Evolutionary conservation across 2,888 invertebrate genomes (phyloP).

Genomic region (Rugalucina vietnamica): DNA sequence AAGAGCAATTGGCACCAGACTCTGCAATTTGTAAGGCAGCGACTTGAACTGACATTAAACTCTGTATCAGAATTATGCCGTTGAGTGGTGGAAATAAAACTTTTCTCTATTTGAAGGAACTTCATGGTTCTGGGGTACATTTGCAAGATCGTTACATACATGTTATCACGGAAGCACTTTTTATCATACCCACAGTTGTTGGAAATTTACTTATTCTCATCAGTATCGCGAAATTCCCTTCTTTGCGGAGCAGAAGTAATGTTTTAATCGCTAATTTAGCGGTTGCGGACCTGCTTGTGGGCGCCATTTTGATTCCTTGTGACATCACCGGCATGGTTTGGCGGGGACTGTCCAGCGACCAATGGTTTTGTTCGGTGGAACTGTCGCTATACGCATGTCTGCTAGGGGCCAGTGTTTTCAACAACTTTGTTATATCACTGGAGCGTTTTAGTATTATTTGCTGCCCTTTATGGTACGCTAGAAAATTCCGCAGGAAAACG

Average conservation of each 20-base stretch:
- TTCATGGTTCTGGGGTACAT: not conserved
- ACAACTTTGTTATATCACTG: conserved; percentile 10
- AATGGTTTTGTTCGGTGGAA: not conserved
- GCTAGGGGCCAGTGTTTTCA: conserved; percentile 6
- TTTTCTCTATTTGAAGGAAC: not conserved
- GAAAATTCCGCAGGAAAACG: not conserved
- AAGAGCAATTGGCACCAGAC: too few species aligned
- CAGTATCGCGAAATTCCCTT: not conserved
- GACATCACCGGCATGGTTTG: not conserved
- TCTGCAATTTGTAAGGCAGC: too few species aligned
- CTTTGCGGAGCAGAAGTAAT: conserved; percentile 4
- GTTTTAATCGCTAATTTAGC: conserved; percentile 18
- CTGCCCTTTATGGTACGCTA: conserved; percentile 5
- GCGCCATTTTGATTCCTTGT: not conserved
- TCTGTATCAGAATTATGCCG: too few species aligned
- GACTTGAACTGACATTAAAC: too few species aligned
- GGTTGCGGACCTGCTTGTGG: conserved; percentile 2
- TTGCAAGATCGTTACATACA: not conserved
- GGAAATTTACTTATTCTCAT: conserved; percentile 3
- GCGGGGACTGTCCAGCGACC: not conserved
- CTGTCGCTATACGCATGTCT: not conserved
- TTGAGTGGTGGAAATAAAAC: not conserved
- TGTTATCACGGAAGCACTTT: not conserved
- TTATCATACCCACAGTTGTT: not conserved
- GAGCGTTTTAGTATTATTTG: conserved; percentile 2